Conservation (phyloP, 2,113 vertebrate species). For the Paedocypris sp. region DNA sequence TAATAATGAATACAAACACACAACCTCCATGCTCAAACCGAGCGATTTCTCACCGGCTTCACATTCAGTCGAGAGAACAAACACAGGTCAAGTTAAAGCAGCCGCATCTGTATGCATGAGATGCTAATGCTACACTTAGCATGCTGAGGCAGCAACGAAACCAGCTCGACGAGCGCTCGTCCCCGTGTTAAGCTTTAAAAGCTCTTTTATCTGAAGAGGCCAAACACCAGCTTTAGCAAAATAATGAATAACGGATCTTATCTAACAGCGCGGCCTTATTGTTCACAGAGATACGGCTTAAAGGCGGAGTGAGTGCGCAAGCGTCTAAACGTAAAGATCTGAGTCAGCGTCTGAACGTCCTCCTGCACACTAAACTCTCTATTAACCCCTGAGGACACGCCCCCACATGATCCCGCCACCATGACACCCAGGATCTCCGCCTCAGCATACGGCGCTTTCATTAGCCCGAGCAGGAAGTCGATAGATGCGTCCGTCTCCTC, state of each 20-base stretch:
- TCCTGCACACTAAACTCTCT: too few relatives aligned
- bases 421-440: too few relatives aligned
- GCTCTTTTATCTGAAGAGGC: not conserved
- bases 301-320: too few relatives aligned
- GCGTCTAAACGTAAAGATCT: too few relatives aligned
- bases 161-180: not conserved
- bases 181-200: not conserved
- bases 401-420: too few relatives aligned
- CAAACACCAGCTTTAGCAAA: not conserved
- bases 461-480: too few relatives aligned
- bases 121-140: not conserved
- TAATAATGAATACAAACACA: not conserved
- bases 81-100: not conserved
- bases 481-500: too few relatives aligned
- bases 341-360: too few relatives aligned
- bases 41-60: not conserved
- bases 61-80: not conserved
- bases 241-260: too few relatives aligned
- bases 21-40: not conserved
- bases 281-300: not conserved
- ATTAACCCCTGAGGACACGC: too few relatives aligned
- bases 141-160: conserved; percentile 6
- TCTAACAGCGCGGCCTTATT: too few relatives aligned
- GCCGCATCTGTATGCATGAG: not conserved
- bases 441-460: too few relatives aligned